Evolutionary conservation across 2,888 invertebrate genomes (phyloP), one percentile per base, ranked within the genome.

Genomic region (Glyphotaelius pellucidus): DNA sequence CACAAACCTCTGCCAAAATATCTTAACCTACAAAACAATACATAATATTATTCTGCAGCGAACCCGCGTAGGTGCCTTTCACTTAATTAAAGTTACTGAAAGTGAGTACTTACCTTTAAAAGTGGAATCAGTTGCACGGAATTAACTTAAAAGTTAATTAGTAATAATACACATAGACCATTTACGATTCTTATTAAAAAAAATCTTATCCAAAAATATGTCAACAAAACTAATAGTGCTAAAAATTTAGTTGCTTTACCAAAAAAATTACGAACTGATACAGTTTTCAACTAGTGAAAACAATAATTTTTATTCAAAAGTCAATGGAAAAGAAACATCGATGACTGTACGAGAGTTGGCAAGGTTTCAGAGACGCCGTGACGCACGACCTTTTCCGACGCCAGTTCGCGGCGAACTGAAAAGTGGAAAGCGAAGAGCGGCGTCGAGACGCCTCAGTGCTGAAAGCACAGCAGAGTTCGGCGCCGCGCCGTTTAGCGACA

Each of bases 321-420:
- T 30, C 15, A 87, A 31, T 52, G 31, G 30, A 79, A 80, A 79
- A 80, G 31, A 79, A 89, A 89, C 79, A 89, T 89, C 88, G 88
- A 32, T 14, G 35, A 35, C 32, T 89, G n/a, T 89, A 25, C 14
- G 30, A 19, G 79, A 67, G 32, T 47, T n/a, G 47, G 38, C 80
- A 12, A 80, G 38, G 80, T 87, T n/a, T 32, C 32, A 35, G 30
- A 11, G n/a, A 32, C 32, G 38, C 32, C n/a, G 38, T 30, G 38
- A 52, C 91, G 42, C 85, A 84, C 92, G 92, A 90, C 87, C 79
- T 42, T 42, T 83, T 31, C 38, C 92, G 92, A 89, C 92, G 92
- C 92, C 92, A 89, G 92, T 89, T 79, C 91, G 89, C 92, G 92
- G 89, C 91, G 92, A 89, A 92, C 92, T 92, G 92, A 67, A 67